Base-by-base conservation (phyloP, 1,140 invertebrate species). In the Zaprionus inermis region DNA sequence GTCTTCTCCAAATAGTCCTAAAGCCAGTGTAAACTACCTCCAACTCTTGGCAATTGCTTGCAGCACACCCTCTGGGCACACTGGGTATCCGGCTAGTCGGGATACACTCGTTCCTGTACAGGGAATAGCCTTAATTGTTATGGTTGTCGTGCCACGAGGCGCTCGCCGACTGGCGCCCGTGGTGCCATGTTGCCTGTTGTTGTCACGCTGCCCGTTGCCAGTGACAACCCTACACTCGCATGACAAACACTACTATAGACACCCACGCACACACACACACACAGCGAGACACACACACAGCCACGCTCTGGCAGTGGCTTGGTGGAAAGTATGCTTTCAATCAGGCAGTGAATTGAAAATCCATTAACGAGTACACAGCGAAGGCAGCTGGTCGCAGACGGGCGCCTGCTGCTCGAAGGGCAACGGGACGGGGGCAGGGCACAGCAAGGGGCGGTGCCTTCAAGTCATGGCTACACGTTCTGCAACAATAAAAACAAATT, bases 261-360 rank as follows among this genome's bases (percentile, higher is more conserved):
- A 49, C 54, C 44, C 61, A 69, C 63, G 69, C 67, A 68, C 58
- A 38, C 67, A 59, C 78, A 46, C 51, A 66, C 59, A 54, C 61
- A 69, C 63, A 36, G 36, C 36, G 54, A 55, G 32, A 38, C n/a
- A 49, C 68, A 61, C 60, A 46, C 18, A n/a, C 55, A 30, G 60
- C 51, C 28, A 34, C 30, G 41, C 52, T 49, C 56, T 44, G 16
- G 34, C 30, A 28, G 46, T 22, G 46, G 22, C 52, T 60, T 55
- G 52, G 36, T 32, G 28, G 46, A 84, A 81, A 89, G 84, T 89
- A 88, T 89, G 84, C 85, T 90, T 89, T 84, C 85, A 89, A 89
- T 89, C 84, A 89, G 85, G 84, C 80, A 81, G 80, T 90, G 84
- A 89, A 89, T 89, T 89, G 84, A 89, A 89, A 89, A 89, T 89